Percentiles rank a stretch among this genome's conserved stretches.
Conservation (phyloP, 2,113 vertebrate species). For the Pterocles orientalis region DNA sequence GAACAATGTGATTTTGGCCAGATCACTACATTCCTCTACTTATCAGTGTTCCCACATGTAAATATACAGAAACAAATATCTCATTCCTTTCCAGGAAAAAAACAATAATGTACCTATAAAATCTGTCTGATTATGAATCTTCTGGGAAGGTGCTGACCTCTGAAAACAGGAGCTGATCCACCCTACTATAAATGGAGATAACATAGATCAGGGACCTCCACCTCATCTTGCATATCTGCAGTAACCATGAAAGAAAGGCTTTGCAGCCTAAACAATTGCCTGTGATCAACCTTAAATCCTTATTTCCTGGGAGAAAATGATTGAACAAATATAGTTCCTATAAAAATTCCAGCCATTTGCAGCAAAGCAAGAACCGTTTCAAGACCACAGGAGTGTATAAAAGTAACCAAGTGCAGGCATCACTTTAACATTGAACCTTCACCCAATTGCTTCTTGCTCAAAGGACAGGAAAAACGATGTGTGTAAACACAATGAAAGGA, state of each 20-base stretch:
- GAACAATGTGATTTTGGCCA: neutral
- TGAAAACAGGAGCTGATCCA: neutral
- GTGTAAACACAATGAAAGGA: conserved; percentile 11
- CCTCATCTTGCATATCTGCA: neutral
- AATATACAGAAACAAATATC: neutral
- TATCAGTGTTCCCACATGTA: neutral
- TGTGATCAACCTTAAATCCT: neutral
- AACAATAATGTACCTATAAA: neutral
- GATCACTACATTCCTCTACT: neutral
- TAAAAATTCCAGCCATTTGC: neutral
- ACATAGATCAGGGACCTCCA: neutral
- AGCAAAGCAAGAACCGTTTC: neutral
- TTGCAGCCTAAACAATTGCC: neutral
- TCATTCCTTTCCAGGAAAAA: neutral
- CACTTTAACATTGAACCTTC: neutral
- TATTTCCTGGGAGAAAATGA: neutral
- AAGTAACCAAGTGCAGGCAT: neutral
- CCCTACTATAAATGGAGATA: neutral
- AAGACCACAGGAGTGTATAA: neutral
- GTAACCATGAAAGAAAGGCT: neutral
- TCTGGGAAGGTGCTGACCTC: neutral
- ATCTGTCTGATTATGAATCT: neutral
- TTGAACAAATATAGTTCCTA: neutral
- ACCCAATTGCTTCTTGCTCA: neutral
- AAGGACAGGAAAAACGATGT: neutral